Conservation (phyloP, 2,888 invertebrate species). For the Baccha elongata region DNA sequence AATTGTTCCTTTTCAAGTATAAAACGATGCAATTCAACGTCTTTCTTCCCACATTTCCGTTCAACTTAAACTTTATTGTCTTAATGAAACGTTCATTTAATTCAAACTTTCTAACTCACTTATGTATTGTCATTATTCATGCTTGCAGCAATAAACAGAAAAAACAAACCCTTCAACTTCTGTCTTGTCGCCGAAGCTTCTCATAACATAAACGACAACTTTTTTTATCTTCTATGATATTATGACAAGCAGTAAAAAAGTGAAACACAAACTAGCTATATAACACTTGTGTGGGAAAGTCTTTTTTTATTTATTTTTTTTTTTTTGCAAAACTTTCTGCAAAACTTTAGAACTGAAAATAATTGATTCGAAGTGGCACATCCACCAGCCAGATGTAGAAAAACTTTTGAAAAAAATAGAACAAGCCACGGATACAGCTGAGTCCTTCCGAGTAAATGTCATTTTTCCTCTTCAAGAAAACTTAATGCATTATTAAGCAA, state of each 20-base stretch:
- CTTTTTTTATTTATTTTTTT: not conserved
- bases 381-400: slow-evolving; percentile 12
- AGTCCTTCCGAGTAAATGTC: not conserved
- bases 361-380: slow-evolving; percentile 33
- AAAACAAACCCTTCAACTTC: slow-evolving; percentile 14
- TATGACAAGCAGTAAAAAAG: slow-evolving; percentile 17
- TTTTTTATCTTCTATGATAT: no score
- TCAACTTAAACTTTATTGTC: slow-evolving; percentile 22
- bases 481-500: slow-evolving; percentile 29
- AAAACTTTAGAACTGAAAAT: slow-evolving; percentile 22
- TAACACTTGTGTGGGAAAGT: slow-evolving; percentile 11
- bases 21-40: not conserved
- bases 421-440: slow-evolving; percentile 1
- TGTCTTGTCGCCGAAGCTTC: slow-evolving; percentile 11
- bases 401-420: slow-evolving; percentile 8
- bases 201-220: slow-evolving; percentile 20
- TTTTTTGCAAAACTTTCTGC: slow-evolving; percentile 8
- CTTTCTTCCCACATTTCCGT: not conserved
- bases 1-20: no score
- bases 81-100: not conserved
- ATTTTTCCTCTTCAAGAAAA: not conserved
- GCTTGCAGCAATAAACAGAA: slow-evolving; percentile 24
- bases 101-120: slow-evolving; percentile 28
- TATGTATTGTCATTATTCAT: slow-evolving; percentile 20
- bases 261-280: not conserved